Evolutionary conservation across 2,113 vertebrate genomes (phyloP), one percentile per base, ranked within the genome.

Genomic region (Parus major): DNA sequence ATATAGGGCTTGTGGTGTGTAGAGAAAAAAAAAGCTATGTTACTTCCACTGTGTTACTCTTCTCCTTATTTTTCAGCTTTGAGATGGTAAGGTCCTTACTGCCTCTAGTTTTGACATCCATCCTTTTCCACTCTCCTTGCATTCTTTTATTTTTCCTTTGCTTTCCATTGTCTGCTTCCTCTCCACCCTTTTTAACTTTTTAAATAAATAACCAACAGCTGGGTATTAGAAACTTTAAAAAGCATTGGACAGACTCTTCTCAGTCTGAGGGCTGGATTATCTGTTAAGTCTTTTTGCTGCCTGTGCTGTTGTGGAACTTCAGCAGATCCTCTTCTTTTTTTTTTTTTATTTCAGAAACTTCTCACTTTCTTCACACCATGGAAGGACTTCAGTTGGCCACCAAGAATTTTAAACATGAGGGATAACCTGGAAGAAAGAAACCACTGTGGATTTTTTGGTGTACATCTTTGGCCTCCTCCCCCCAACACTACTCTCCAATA

Each of bases 311-410:
- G 55, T 42, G 29, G 17, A 75, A 50, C 53, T 91, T 94, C 77
- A 95, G 36, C 49, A 89, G 21, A 61, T 18, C 24, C 23, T 84
- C 24, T 83, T 93, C 21, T 61, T 63, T 84, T 80, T 39, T 39
- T 39, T 36, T 39, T 68, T 95, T 86, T 42, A 39, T 93, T 97
- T 86, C 95, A 97, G 96, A 95, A 91, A 77, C 90, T 53, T 66
- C 49, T 93, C 5, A 2, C 79, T 86, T 95, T 53, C 78, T 69
- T 91, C 71, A 56, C 31, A 46, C 47, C 15, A 8, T 29, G 59
- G 76, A 89, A 89, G 79, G 53, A 92, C 79, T 81, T 72, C 80
- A 19, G 29, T 35, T 87, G 93, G 55, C 50, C 64, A 50, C 21
- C 24, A 65, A 89, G 36, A 60, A 72, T 46, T 92, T 92, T 36